These are phyloP conservation scores for Campoplex capitator DNA, from an alignment of 2,888 invertebrate species.

Conservation along the genomic window DNA sequence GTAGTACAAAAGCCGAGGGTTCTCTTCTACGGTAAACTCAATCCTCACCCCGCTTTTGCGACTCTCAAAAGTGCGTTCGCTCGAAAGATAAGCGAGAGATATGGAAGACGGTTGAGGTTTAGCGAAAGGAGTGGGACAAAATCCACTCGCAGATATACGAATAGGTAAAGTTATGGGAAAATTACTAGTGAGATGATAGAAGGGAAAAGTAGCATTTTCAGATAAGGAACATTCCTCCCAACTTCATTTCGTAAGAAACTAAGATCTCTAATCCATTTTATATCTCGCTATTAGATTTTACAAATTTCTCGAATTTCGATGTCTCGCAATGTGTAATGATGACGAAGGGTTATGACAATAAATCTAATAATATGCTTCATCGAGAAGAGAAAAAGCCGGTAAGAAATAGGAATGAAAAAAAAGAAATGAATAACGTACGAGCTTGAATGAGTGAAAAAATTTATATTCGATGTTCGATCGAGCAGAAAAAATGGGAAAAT, in stretches of 20 bases:
- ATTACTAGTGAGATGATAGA: slow-evolving; percentile 11
- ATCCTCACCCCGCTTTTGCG: slow-evolving; percentile 14
- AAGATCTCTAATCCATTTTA: neutral
- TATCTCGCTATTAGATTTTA: neutral
- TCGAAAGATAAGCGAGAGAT: slow-evolving; percentile 56
- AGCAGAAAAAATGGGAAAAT: slow-evolving; percentile 40
- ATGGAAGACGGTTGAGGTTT: neutral
- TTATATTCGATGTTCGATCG: slow-evolving; percentile 25
- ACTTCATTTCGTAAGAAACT: slow-evolving; percentile 38
- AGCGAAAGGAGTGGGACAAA: neutral
- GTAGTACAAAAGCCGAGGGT: slow-evolving; percentile 38
- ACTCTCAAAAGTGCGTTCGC: slow-evolving; percentile 46
- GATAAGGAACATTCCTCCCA: slow-evolving; percentile 49
- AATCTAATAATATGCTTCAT: neutral
- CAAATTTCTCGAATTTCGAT: neutral
- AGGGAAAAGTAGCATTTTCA: slow-evolving; percentile 22
- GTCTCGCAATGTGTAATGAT: neutral
- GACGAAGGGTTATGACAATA: neutral
- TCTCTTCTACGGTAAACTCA: slow-evolving; percentile 31
- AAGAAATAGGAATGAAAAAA: neutral
- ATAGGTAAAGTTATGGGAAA: slow-evolving; percentile 31
- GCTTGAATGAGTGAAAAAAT: slow-evolving; percentile 33
- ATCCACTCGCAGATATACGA: slow-evolving; percentile 48
- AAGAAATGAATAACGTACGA: neutral
- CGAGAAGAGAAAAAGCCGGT: neutral